Conservation (phyloP, 2,113 vertebrate species). For the Rousettus leschenaultii region DNA sequence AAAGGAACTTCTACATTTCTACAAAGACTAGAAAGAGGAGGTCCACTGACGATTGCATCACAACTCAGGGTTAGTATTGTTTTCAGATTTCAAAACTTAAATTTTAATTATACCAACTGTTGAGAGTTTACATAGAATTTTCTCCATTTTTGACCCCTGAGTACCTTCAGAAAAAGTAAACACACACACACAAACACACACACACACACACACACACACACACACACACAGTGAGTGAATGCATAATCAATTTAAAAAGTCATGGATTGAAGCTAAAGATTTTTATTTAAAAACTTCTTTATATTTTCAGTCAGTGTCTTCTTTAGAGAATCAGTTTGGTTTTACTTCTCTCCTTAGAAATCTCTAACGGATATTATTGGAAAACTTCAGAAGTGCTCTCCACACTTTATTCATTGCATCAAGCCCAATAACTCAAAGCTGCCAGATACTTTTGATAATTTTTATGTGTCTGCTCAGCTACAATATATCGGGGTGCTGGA, state of each 20-base stretch:
- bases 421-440: conserved; percentile 88
- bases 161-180: neutral
- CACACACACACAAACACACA: neutral
- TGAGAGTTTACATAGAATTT: neutral
- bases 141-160: neutral
- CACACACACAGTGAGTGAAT: neutral
- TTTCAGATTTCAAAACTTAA: neutral
- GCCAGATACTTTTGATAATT: conserved; percentile 90
- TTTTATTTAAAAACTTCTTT: neutral
- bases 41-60: conserved; percentile 87
- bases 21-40: conserved; percentile 88
- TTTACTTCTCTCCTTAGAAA: conserved; percentile 81
- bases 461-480: conserved; percentile 93
- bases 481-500: conserved; percentile 94
- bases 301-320: neutral
- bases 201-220: neutral
- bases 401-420: conserved; percentile 93
- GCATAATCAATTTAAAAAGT: neutral
- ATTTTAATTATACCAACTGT: neutral
- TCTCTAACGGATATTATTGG: conserved; percentile 89
- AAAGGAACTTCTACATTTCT: conserved; percentile 92
- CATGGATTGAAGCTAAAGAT: neutral
- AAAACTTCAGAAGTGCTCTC: conserved; percentile 88
- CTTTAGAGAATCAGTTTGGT: neutral
- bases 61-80: conserved; percentile 89